Evolutionary conservation across 2,113 vertebrate species (phyloP).

Genomic region (Poeciliopsis turrubarensis): DNA sequence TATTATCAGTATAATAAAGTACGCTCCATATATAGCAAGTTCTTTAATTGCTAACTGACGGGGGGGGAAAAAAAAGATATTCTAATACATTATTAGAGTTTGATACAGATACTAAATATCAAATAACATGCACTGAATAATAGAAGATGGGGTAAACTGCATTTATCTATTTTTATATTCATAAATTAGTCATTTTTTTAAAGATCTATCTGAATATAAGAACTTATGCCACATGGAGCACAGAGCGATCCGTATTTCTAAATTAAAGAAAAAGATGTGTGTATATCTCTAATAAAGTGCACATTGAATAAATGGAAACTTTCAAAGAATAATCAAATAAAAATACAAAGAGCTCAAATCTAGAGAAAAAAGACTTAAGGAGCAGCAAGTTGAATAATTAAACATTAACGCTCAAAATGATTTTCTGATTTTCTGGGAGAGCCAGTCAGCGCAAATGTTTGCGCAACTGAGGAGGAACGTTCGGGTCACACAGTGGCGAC

Average conservation of each 20-base stretch:
- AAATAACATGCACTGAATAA: not conserved
- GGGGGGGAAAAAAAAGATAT: not conserved
- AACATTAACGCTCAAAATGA: slow-evolving; percentile 7
- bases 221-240: not conserved
- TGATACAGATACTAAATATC: not conserved
- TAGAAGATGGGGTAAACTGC: too few relatives aligned
- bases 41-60: not conserved
- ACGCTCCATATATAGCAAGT: not conserved
- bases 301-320: too few relatives aligned
- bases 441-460: slow-evolving; percentile 31
- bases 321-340: too few relatives aligned
- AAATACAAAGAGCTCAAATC: too few relatives aligned
- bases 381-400: not conserved
- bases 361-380: too few relatives aligned
- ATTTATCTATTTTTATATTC: not conserved
- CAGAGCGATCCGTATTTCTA: too few relatives aligned
- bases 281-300: not conserved
- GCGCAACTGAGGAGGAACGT: slow-evolving; percentile 29
- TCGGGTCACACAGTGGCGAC: slow-evolving; percentile 33
- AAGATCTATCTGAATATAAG: not conserved
- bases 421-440: slow-evolving; percentile 24
- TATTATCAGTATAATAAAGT: not conserved
- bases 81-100: not conserved
- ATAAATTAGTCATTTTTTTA: not conserved
- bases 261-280: not conserved